Base-by-base conservation (phyloP, 1,140 invertebrate species). In the Zaprionus ghesquierei region DNA sequence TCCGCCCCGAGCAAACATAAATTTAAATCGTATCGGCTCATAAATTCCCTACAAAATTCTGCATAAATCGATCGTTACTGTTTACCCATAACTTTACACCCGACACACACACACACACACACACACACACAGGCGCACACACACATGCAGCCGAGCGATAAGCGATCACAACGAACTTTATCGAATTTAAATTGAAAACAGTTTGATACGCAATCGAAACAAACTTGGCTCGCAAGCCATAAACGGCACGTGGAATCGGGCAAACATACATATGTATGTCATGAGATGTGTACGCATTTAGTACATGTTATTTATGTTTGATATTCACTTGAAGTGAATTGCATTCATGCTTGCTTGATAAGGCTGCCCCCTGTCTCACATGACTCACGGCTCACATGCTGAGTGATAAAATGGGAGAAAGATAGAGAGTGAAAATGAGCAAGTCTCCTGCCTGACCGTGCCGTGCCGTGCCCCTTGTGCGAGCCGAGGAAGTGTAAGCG, bases 221-320 rank as follows among this genome's bases (percentile, higher is more conserved):
- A 51, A 41, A 41, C 35, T 20, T 46, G 15, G 41, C 41, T 3
- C 10, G 38, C 51, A 38, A 62, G 38, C 51, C 15, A 54, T 63
- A 31, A 22, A 44, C 20, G 61, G 35, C 61, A 63, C 61, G 61
- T 63, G 61, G 5, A 10, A 25, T 25, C 49, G n/a, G 9, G 9
- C 23, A 25, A 25, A 23, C 49, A 51, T 25, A n/a, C n/a, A n/a
- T n/a, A n/a, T n/a, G n/a, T n/a, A 25, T 51, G 49, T 20, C 12
- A 18, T 20, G 41, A 3, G 15, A 44, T 69, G 25, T 44, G 56
- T 60, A 62, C 33, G 22, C 18, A 27, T 31, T 35, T 38, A 29
- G 33, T 31, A 60, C 20, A 53, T 50, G n/a, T 41, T 44, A 60
- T 69, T 69, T 61, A 62, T 69, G 66, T 69, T 69, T 69, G 58